These are phyloP conservation scores for Setipinna tenuifilis DNA, from an alignment of 2,797 vertebrate species.

Conservation along the genomic window DNA sequence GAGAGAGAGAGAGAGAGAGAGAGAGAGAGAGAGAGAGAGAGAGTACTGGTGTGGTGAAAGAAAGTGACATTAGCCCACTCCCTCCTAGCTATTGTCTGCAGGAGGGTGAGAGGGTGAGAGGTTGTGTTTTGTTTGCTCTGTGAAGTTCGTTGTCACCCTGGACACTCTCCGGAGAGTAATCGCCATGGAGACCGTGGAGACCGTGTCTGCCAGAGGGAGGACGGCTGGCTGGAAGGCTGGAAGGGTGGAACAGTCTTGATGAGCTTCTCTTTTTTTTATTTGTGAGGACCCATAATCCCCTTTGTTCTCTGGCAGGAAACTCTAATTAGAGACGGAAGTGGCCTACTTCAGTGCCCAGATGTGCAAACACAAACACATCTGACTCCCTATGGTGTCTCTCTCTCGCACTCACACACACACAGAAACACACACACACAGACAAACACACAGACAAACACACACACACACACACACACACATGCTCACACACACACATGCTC, in stretches of 20 bases:
- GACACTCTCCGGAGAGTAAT: not conserved
- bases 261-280: slow-evolving; percentile 50
- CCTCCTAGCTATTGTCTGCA: not conserved
- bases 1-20: not conserved
- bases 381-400: slow-evolving; percentile 31
- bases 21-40: not conserved
- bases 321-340: slow-evolving; percentile 74
- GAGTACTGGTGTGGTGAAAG: not conserved
- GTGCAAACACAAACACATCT: slow-evolving; percentile 68
- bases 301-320: slow-evolving; percentile 79
- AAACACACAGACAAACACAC: not conserved
- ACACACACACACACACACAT: not conserved
- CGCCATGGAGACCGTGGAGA: slow-evolving; percentile 1
- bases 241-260: slow-evolving; percentile 47
- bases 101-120: not conserved
- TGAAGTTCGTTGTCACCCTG: not conserved
- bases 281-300: slow-evolving; percentile 70
- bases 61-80: not conserved
- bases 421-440: not conserved
- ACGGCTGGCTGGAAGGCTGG: slow-evolving; percentile 59
- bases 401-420: not conserved
- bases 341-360: slow-evolving; percentile 68
- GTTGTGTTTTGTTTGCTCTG: not conserved
- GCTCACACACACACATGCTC: slow-evolving; percentile 30
- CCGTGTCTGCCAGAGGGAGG: not conserved